Evolutionary conservation across 2,888 invertebrate genomes (phyloP).

Genomic region (Polietes domitor): DNA sequence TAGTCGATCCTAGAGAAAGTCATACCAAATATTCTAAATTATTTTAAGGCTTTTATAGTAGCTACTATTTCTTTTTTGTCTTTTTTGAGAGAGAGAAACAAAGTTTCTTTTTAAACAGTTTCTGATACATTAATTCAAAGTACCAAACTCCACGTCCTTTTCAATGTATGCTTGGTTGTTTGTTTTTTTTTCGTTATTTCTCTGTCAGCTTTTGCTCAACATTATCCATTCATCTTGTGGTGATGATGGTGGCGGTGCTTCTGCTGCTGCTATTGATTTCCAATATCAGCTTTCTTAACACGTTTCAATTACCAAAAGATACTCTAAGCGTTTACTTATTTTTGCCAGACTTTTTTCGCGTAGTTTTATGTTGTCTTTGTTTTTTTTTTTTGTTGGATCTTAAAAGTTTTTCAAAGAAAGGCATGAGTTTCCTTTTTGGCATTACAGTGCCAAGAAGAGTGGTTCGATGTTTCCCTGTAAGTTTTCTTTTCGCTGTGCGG

Average conservation of each 20-base stretch:
- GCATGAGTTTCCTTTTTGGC: not conserved
- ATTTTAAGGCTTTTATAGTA: no score
- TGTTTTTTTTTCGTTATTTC: no score
- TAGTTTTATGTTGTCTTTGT: not conserved
- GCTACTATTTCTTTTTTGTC: no score
- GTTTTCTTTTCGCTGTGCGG: not conserved
- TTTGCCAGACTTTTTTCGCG: not conserved
- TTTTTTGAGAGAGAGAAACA: no score
- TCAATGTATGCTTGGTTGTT: not conserved
- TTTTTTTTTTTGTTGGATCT: not conserved
- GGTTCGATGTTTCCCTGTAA: not conserved
- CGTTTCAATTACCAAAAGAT: constrained; percentile 43
- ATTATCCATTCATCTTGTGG: constrained; percentile 12
- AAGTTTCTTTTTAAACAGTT: no score
- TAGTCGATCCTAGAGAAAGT: no score
- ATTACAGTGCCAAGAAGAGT: not conserved
- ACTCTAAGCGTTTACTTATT: constrained; percentile 13
- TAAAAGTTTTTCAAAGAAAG: not conserved
- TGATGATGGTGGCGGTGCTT: not conserved
- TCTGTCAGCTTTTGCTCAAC: not conserved
- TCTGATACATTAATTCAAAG: no score
- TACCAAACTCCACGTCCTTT: not conserved
- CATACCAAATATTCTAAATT: no score
- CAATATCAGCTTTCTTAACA: constrained; percentile 39
- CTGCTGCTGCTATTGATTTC: constrained; percentile 14